phyloP scores from a whole-genome alignment of 2,797 vertebrate genomes.

The Neosilurus hyrtlii region DNA sequence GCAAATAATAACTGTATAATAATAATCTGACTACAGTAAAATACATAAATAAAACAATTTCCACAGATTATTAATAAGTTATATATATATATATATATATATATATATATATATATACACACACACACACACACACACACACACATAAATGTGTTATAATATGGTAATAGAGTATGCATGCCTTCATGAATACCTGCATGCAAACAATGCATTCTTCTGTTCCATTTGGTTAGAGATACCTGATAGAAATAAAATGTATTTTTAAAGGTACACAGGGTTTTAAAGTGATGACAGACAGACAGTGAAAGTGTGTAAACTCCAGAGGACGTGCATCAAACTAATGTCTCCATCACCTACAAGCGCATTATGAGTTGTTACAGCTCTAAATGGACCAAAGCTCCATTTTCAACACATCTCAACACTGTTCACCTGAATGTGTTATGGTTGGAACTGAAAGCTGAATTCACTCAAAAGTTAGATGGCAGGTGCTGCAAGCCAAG shows the following conservation, averaged over 20 bases:
- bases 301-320: neutral
- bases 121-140: too few relatives aligned
- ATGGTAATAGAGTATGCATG: neutral
- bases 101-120: too few relatives aligned
- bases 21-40: too few relatives aligned
- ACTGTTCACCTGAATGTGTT: neutral
- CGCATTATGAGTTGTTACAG: neutral
- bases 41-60: too few relatives aligned
- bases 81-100: too few relatives aligned
- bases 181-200: neutral
- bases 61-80: too few relatives aligned
- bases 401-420: neutral
- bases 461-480: neutral
- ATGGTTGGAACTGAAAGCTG: neutral
- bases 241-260: neutral
- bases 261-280: neutral
- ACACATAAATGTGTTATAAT: neutral
- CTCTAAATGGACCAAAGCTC: neutral
- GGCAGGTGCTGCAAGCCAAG: constrained; percentile 14
- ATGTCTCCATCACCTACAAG: neutral
- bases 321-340: neutral
- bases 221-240: neutral
- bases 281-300: neutral
- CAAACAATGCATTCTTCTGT: neutral
- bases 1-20: too few relatives aligned